Conservation (phyloP, 2,888 invertebrate species). For the Perithous albicinctus region DNA sequence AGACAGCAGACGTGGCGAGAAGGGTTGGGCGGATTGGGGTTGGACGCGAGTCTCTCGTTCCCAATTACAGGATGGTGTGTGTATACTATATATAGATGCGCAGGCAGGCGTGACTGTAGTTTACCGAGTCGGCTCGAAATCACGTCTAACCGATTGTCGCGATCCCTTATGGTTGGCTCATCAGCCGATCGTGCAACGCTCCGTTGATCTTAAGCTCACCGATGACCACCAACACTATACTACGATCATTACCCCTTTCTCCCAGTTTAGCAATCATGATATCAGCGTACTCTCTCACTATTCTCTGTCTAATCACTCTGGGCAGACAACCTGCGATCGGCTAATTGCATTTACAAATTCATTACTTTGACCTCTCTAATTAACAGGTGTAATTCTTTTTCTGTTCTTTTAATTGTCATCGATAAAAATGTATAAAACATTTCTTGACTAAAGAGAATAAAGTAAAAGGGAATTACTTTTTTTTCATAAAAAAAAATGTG, state of each 20-base stretch:
- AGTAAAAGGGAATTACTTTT: too few species aligned
- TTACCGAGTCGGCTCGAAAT: slow-evolving; percentile 63
- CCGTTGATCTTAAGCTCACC: slow-evolving; percentile 40
- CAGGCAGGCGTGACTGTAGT: slow-evolving; percentile 55
- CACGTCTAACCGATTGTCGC: slow-evolving; percentile 65
- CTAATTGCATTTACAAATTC: slow-evolving; percentile 35
- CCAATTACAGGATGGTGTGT: slow-evolving; percentile 62
- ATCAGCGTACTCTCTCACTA: slow-evolving; percentile 18
- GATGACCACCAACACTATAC: slow-evolving; percentile 10
- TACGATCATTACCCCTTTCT: slow-evolving; percentile 7
- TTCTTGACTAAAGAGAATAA: too few species aligned
- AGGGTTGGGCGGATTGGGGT: slow-evolving; percentile 1
- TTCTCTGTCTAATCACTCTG: slow-evolving; percentile 53
- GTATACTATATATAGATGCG: slow-evolving; percentile 1
- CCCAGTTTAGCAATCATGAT: slow-evolving; percentile 58
- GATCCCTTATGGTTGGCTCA: slow-evolving; percentile 62
- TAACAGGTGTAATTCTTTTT: not conserved
- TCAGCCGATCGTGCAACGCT: slow-evolving; percentile 59
- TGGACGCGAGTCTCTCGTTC: slow-evolving; percentile 47
- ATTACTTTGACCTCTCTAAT: slow-evolving; percentile 13
- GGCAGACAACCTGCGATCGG: slow-evolving; percentile 16
- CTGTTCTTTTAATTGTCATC: not conserved
- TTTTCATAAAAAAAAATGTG: too few species aligned
- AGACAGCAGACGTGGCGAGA: slow-evolving; percentile 48
- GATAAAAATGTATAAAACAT: too few species aligned